Base-by-base conservation (phyloP, 2,888 invertebrate genomes). In the Drosophila kanekoi region DNA sequence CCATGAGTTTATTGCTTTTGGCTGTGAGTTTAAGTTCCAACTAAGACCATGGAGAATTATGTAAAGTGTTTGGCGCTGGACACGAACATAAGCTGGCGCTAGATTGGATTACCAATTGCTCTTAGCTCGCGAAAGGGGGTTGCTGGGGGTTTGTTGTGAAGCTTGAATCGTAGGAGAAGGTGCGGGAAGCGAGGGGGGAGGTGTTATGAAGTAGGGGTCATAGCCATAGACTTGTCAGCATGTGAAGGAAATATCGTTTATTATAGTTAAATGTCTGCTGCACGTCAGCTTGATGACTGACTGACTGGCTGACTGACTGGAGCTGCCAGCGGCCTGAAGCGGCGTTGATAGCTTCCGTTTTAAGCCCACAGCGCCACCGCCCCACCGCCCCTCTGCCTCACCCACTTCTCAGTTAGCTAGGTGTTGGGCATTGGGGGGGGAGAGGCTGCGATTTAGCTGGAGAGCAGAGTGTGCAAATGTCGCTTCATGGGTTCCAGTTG, bases 181-280 rank as follows among this genome's bases (percentile, higher is more conserved):
- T 32, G 33, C 18, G 28, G 33, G 32, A n/a, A n/a, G 32, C 2
- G 16, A 10, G 16, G 16, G 1, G 1, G 13, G 13, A 3, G 8
- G n/a, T 11, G 23, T 16, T 6, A 16, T 5, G 1, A 1, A 20
- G 5, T 28, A 8, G 28, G 2, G 28, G 44, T 10, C 53, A 37
- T 44, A 41, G 63, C 53, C 37, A 23, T 45, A 33, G 44, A 48
- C 54, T 48, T 77, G 77, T 75, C 66, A 70, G 69, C 66, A 65
- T 68, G 38, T 78, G 69, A 76, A 65, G 85, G 81, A 81, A 77
- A 68, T 81, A 81, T 81, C 76, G 82, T 81, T 81, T 85, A 85
- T 81, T 76, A 81, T 82, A 85, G 85, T 81, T 81, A 85, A 81
- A 85, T 73, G 85, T 85, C 79, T 63, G 79, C 66, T 70, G 81